These are phyloP conservation scores for Thamnophis sirtalis DNA, from an alignment of 2,113 vertebrate species.

Conservation along the genomic window DNA sequence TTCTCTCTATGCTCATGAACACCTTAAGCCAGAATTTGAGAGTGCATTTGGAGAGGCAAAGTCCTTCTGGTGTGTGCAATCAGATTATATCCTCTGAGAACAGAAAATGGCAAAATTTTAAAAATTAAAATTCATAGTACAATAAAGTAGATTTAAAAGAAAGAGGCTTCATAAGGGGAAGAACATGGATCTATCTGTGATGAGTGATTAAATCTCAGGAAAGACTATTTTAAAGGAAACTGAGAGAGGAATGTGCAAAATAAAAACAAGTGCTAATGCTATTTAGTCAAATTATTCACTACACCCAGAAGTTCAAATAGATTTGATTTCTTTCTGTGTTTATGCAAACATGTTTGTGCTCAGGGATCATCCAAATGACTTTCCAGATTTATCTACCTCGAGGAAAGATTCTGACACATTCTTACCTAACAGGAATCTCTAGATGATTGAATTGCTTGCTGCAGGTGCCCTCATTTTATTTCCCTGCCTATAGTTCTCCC, in stretches of 20 bases:
- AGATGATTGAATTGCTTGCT: not conserved
- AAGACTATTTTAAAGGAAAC: too few species aligned
- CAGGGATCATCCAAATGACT: not conserved
- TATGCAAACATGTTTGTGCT: not conserved
- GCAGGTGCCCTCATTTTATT: not conserved
- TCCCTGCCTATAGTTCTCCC: not conserved
- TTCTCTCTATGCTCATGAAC: too few species aligned
- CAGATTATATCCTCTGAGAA: too few species aligned
- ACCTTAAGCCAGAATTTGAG: too few species aligned
- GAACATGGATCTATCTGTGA: too few species aligned
- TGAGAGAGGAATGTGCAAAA: not conserved
- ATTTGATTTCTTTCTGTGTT: not conserved
- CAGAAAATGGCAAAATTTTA: too few species aligned
- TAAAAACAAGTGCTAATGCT: not conserved
- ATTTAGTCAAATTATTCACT: not conserved
- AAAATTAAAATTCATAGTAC: too few species aligned
- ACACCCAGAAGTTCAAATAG: not conserved
- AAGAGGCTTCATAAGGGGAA: too few species aligned
- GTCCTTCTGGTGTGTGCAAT: too few species aligned
- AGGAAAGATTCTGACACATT: not conserved
- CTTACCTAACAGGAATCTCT: not conserved
- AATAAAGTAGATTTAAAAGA: too few species aligned
- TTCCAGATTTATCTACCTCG: not conserved
- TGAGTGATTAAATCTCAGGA: too few species aligned
- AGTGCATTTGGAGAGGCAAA: too few species aligned